Base-by-base conservation (phyloP, 2,888 invertebrate genomes). In the Catocala sponsa region DNA sequence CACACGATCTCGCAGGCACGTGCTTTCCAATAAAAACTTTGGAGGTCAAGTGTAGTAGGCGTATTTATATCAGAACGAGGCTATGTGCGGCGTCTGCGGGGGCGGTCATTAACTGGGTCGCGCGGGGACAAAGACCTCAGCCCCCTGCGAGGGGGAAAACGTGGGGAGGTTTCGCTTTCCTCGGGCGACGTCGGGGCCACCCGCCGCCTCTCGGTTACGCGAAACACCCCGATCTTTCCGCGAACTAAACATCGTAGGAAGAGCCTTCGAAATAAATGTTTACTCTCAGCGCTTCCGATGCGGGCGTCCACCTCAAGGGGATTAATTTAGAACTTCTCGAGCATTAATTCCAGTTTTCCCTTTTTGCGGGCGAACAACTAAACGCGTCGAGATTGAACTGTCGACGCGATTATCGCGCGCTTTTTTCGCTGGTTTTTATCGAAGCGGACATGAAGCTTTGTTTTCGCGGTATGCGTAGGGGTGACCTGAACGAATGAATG, bases 41-140 rank as follows among this genome's bases (percentile, higher is more conserved):
- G 88, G 93, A 94, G 94, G 94, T 94, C 94, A 94, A 94, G 94
- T 94, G 94, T 94, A 94, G 93, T 92, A 91, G 92, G 93, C 91
- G 92, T 92, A 93, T 94, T 93, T 94, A 94, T 94, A 92, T 92
- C 91, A 88, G 81, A 87, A 87, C 92, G 91, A 91, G 93, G 90
- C 91, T 91, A 89, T 88, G 84, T 82, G 89, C 88, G 87, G 89
- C 87, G 90, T 89, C 91, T 91, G 86, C 88, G 89, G 89, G 76
- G 92, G 91, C 91, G 93, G 93, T 93, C 94, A 94, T 94, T 94
- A 94, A 93, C 93, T 94, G 90, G 94, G 94, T 94, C 93, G 93
- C 84, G 85, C 83, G 89, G 92, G 93, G 88, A 90, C 93, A 91
- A 92, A 91, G 92, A 91, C 92, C 92, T 81, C 89, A 83, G 83